Conservation (phyloP, 1,140 invertebrate species). For the Hycleus cichorii region DNA sequence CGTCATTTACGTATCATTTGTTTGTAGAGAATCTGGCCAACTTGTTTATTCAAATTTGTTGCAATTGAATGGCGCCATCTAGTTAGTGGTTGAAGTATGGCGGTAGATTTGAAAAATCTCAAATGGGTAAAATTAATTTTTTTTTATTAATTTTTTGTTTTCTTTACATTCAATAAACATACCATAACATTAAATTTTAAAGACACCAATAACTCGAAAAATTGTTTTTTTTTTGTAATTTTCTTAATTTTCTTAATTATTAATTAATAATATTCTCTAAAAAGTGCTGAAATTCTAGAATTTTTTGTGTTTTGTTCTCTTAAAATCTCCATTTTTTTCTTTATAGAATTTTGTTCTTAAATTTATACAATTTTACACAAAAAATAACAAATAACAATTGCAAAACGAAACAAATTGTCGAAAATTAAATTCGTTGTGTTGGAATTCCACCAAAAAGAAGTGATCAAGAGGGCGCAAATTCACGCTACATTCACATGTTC, state of each 20-base stretch:
- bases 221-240: constrained; percentile 18
- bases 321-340: no score
- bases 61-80: no score
- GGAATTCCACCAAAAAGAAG: constrained; percentile 2
- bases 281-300: constrained; percentile 18
- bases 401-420: background rate
- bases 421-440: constrained; percentile 9
- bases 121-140: no score
- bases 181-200: constrained; percentile 36
- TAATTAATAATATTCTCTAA: background rate
- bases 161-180: constrained; percentile 33
- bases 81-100: no score
- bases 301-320: no score
- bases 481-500: no score
- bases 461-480: background rate
- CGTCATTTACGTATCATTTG: no score
- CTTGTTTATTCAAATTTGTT: no score
- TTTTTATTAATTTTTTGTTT: constrained; percentile 8
- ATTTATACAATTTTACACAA: constrained; percentile 4
- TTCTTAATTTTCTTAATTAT: no score
- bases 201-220: constrained; percentile 36
- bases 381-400: constrained; percentile 5
- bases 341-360: no score
- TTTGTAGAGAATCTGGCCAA: no score
- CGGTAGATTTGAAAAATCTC: no score